A percentile compares a stretch with the other conserved stretches of the same genome.
phyloP scores from a whole-genome alignment of 2,113 vertebrate genomes.

The Psilopogon haemacephalus region DNA sequence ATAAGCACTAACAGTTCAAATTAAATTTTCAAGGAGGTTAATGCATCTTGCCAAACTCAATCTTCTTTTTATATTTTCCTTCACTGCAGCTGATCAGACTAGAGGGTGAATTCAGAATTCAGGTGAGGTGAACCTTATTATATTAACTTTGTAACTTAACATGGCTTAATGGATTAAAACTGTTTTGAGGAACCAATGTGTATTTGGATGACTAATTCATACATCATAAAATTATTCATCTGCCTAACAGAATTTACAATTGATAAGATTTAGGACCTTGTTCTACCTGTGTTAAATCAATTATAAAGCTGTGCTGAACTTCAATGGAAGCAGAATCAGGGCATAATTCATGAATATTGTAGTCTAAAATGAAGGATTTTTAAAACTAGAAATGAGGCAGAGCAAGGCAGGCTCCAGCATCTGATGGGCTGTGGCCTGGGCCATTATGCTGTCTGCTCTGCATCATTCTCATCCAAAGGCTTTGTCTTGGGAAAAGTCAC shows the following conservation, averaged over 20 bases:
- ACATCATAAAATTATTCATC: background rate
- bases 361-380: background rate
- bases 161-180: background rate
- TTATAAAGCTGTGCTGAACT: background rate
- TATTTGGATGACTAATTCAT: constrained; percentile 7
- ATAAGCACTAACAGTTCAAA: background rate
- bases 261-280: background rate
- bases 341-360: background rate
- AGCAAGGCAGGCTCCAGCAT: background rate
- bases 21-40: constrained; percentile 24
- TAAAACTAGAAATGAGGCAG: background rate
- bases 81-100: background rate
- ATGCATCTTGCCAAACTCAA: background rate
- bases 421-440: background rate
- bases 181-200: background rate
- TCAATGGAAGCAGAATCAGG: background rate
- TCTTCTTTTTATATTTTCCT: background rate
- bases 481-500: background rate
- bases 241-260: background rate
- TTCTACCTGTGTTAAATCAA: background rate
- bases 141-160: background rate
- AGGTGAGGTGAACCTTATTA: background rate
- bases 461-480: background rate
- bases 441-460: accelerated
- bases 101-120: background rate